phyloP scores from a whole-genome alignment of 2,888 invertebrate genomes.

The Apamea sordens region DNA sequence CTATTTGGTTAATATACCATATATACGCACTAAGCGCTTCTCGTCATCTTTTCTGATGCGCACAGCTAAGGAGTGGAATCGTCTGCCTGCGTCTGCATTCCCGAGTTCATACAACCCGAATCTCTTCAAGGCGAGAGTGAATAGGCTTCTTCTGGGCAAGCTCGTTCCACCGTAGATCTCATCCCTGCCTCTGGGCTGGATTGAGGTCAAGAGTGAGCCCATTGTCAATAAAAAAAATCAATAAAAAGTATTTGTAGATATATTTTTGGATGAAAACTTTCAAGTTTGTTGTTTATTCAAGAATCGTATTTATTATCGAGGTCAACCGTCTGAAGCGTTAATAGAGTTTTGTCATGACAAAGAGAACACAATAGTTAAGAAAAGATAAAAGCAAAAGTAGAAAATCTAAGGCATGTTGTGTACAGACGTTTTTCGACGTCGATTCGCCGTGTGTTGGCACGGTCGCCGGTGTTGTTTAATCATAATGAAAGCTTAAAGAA shows the following conservation, averaged over 20 bases:
- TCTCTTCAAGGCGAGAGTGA: too few species aligned
- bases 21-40: too few species aligned
- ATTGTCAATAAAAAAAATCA: too few species aligned
- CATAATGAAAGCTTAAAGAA: not conserved
- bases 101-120: too few species aligned
- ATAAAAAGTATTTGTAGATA: conserved; percentile 5
- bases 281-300: conserved; percentile 1
- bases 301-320: not conserved
- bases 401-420: not conserved
- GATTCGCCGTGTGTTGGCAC: not conserved
- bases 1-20: too few species aligned
- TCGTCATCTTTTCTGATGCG: too few species aligned
- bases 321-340: not conserved
- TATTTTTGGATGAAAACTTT: conserved; percentile 8
- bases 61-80: too few species aligned
- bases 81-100: too few species aligned
- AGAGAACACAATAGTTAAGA: not conserved
- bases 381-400: not conserved
- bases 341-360: not conserved
- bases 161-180: too few species aligned
- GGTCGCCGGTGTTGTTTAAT: not conserved
- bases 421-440: not conserved
- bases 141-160: too few species aligned
- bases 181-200: too few species aligned
- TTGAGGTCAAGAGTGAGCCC: too few species aligned